phyloP scores from a whole-genome alignment of 2,113 vertebrate species.

The Onychostruthus taczanowskii region DNA sequence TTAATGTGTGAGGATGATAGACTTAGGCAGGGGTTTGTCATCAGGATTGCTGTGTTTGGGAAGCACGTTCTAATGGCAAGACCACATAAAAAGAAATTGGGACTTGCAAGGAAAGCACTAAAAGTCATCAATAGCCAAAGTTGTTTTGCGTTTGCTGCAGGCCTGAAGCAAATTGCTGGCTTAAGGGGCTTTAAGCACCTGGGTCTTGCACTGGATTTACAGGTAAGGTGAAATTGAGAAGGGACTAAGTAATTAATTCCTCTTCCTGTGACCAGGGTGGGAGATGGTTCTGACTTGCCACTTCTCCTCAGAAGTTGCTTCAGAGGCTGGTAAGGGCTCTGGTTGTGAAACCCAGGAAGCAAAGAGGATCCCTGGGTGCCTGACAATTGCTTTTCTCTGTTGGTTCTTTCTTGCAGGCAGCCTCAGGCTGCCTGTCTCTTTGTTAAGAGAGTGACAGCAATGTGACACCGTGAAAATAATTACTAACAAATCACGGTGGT shows the following conservation, averaged over 20 bases:
- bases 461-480: slow-evolving; percentile 99
- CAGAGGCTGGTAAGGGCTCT: slow-evolving; percentile 66
- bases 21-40: background rate
- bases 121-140: background rate
- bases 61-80: background rate
- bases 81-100: background rate
- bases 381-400: slow-evolving; percentile 76
- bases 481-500: slow-evolving; percentile 99
- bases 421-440: slow-evolving; percentile 85
- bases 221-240: slow-evolving; percentile 34
- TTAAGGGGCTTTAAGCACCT: slow-evolving; percentile 22
- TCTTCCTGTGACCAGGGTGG: slow-evolving; percentile 60
- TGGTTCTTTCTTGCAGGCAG: slow-evolving; percentile 80
- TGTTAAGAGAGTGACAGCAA: slow-evolving; percentile 95
- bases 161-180: slow-evolving; percentile 14
- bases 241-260: slow-evolving; percentile 47
- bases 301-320: slow-evolving; percentile 69
- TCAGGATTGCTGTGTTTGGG: background rate
- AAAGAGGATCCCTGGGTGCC: slow-evolving; percentile 73
- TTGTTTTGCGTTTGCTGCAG: background rate
- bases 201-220: slow-evolving; percentile 22
- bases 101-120: background rate
- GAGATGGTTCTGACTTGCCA: slow-evolving; percentile 61
- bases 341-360: slow-evolving; percentile 70
- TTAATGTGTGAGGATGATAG: background rate